Conservation (phyloP, 2,888 invertebrate species). For the Ornithoptera priamus region DNA sequence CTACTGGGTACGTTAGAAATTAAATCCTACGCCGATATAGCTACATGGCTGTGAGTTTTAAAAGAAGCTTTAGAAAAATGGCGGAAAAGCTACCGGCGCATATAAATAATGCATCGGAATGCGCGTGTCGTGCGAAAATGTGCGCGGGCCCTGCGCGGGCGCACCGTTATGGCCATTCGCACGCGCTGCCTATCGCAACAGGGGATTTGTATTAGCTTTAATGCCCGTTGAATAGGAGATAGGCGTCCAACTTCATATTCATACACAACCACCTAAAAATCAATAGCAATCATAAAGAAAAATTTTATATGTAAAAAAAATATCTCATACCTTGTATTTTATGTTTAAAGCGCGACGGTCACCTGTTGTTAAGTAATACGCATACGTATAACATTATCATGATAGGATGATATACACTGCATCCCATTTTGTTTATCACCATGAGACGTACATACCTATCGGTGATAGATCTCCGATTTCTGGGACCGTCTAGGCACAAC, state of each 20-base stretch:
- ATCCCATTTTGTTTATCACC: too few species aligned
- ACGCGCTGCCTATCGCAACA: conserved; percentile 20
- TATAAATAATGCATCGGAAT: conserved; percentile 71
- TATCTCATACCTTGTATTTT: too few species aligned
- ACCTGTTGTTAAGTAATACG: too few species aligned
- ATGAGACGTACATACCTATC: too few species aligned
- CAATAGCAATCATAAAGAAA: too few species aligned
- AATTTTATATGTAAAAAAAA: too few species aligned
- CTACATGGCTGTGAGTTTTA: background rate
- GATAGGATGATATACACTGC: too few species aligned
- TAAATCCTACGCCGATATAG: background rate
- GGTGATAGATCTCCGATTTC: too few species aligned
- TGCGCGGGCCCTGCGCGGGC: conserved; percentile 35
- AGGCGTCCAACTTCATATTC: conserved; percentile 1
- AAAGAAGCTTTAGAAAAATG: conserved; percentile 18
- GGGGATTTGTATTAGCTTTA: conserved; percentile 11
- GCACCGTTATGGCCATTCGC: conserved; percentile 39
- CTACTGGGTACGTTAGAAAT: background rate
- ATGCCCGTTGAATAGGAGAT: conserved; percentile 14
- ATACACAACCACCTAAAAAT: background rate
- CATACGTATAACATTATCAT: too few species aligned
- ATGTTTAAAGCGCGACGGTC: too few species aligned
- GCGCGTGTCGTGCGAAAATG: conserved; percentile 65
- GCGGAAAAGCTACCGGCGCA: conserved; percentile 39
- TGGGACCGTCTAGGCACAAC: too few species aligned